Evolutionary conservation across 2,797 vertebrate species (phyloP).

Genomic region (Nyctalus aviator): DNA sequence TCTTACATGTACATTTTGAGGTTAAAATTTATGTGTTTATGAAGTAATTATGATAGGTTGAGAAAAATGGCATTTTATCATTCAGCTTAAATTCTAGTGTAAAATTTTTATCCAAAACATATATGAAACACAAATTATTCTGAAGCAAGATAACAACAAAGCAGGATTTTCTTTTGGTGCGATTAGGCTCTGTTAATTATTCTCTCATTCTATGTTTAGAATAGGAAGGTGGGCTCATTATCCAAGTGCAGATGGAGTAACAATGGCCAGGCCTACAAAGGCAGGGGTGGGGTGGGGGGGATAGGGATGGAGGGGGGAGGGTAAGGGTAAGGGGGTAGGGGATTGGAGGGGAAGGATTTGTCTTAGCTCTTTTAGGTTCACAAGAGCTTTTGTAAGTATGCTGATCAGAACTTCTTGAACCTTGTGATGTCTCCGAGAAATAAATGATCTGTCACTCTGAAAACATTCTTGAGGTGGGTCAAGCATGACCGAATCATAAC

Average conservation of each 20-base stretch:
- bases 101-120: constrained; percentile 32
- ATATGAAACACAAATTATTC: constrained; percentile 48
- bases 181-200: constrained; percentile 57
- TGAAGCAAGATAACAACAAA: constrained; percentile 17
- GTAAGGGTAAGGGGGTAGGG: too few species aligned
- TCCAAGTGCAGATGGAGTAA: constrained; percentile 35
- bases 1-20: background rate
- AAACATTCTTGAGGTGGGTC: constrained; percentile 70
- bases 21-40: background rate
- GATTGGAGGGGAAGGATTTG: background rate
- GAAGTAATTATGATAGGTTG: constrained; percentile 27
- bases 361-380: background rate
- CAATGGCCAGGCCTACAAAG: background rate
- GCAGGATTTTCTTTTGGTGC: constrained; percentile 53
- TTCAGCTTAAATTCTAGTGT: constrained; percentile 28
- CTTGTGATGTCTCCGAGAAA: constrained; percentile 53
- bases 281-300: background rate
- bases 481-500: constrained; percentile 74
- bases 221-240: constrained; percentile 46
- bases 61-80: constrained; percentile 22
- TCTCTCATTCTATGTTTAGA: constrained; percentile 60
- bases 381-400: constrained; percentile 38
- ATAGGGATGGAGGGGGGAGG: too few species aligned
- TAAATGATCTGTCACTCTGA: constrained; percentile 65
- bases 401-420: constrained; percentile 65